These are phyloP conservation scores for Balanococcus diminutus DNA, from an alignment of 2,888 invertebrate genomes.

Conservation along the genomic window DNA sequence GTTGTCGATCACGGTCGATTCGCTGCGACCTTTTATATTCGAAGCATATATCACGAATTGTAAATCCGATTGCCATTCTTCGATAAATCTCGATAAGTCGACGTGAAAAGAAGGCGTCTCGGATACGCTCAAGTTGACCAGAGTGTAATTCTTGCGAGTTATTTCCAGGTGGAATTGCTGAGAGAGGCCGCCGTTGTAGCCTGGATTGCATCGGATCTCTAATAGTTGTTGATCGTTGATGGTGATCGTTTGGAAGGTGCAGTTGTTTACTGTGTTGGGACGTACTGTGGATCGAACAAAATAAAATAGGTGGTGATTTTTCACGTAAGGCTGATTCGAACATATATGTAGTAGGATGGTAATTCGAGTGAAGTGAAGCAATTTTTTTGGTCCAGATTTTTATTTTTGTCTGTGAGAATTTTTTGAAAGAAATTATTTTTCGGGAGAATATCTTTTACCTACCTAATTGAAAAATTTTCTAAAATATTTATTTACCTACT, in stretches of 20 bases:
- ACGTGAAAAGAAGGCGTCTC: slow-evolving; percentile 70
- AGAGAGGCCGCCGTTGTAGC: slow-evolving; percentile 86
- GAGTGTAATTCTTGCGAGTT: slow-evolving; percentile 60
- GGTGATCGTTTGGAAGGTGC: slow-evolving; percentile 70
- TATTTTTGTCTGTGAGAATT: too few relatives aligned
- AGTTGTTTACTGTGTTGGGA: slow-evolving; percentile 82
- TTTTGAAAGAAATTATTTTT: too few relatives aligned
- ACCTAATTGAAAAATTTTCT: too few relatives aligned
- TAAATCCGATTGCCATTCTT: slow-evolving; percentile 61
- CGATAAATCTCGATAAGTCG: slow-evolving; percentile 66
- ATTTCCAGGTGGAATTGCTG: slow-evolving; percentile 83
- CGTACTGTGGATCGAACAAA: slow-evolving; percentile 66
- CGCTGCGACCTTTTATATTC: slow-evolving; percentile 84
- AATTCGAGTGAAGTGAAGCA: too few relatives aligned
- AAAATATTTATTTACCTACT: too few relatives aligned
- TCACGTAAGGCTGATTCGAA: too few relatives aligned
- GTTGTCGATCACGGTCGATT: slow-evolving; percentile 67
- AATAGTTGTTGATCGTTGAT: slow-evolving; percentile 62
- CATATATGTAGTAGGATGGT: too few relatives aligned
- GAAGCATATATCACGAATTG: slow-evolving; percentile 80
- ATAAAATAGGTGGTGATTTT: too few relatives aligned
- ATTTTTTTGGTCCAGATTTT: too few relatives aligned
- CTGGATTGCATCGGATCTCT: slow-evolving; percentile 82
- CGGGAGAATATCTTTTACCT: too few relatives aligned
- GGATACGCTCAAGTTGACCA: slow-evolving; percentile 71